These are phyloP conservation scores for Apteryx mantelli DNA, from an alignment of 2,113 vertebrate species.

Conservation along the genomic window DNA sequence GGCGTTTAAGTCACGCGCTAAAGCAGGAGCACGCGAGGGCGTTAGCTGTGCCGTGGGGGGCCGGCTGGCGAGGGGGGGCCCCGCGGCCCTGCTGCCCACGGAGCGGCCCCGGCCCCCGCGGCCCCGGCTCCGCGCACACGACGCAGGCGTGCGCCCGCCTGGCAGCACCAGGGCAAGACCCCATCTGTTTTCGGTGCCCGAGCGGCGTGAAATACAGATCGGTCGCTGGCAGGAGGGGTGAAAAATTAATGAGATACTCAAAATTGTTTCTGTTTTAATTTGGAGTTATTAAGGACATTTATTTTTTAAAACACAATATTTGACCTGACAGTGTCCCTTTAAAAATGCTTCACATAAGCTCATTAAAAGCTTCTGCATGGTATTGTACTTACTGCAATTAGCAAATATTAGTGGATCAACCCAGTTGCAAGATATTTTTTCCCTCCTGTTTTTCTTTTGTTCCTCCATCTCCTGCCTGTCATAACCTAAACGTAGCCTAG, in stretches of 20 bases:
- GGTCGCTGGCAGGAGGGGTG: background rate
- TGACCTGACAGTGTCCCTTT: background rate
- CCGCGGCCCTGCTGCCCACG: too few relatives aligned
- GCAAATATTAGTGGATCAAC: constrained; percentile 31
- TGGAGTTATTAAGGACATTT: constrained; percentile 5
- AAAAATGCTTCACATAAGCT: constrained; percentile 31
- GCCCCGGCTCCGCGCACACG: too few relatives aligned
- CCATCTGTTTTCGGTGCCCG: background rate
- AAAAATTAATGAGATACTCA: background rate
- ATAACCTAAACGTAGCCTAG: background rate
- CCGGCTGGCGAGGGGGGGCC: too few relatives aligned
- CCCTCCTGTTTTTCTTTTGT: background rate
- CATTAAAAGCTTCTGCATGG: constrained; percentile 49
- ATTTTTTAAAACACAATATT: constrained; percentile 13
- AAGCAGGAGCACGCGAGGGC: background rate
- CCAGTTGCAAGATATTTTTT: background rate
- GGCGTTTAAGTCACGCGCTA: background rate
- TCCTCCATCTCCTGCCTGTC: background rate
- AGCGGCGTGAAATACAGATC: background rate
- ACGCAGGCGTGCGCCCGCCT: background rate
- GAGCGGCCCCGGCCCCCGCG: too few relatives aligned
- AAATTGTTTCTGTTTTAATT: constrained; percentile 15
- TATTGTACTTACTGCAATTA: constrained; percentile 43
- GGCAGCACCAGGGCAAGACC: background rate
- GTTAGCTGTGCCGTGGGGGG: too few relatives aligned